phyloP scores from a whole-genome alignment of 1,140 invertebrate genomes.

The Paralvinella palmiformis region DNA sequence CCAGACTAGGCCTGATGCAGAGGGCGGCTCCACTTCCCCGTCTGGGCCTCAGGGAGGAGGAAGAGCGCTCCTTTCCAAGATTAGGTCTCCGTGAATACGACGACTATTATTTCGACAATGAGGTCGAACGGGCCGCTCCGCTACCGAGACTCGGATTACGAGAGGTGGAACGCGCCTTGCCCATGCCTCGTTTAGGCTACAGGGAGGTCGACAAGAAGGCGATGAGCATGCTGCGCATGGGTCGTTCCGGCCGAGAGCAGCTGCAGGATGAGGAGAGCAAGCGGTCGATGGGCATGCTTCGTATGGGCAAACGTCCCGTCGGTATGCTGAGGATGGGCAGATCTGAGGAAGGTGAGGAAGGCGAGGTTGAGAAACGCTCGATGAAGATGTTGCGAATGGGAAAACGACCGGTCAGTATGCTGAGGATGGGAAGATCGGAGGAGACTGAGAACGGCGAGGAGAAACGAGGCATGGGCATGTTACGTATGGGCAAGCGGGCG shows the following conservation, averaged over 20 bases:
- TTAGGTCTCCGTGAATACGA: conserved; percentile 5
- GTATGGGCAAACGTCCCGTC: conserved; percentile 8
- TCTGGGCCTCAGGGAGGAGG: conserved; percentile 2
- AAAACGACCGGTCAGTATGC: conserved; percentile 9
- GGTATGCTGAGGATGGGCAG: conserved; percentile 11
- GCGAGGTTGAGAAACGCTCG: neutral
- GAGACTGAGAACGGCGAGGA: neutral
- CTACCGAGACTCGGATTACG: conserved; percentile 3
- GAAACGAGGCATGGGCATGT: neutral
- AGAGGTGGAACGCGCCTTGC: neutral
- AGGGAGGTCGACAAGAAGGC: neutral
- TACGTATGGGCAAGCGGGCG: neutral
- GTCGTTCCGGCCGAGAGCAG: neutral
- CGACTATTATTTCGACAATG: neutral
- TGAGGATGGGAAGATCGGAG: neutral
- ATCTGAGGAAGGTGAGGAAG: neutral
- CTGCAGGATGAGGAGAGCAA: neutral
- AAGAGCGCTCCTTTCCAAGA: neutral
- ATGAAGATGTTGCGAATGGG: conserved; percentile 16
- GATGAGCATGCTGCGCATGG: conserved; percentile 10
- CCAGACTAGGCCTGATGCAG: conserved; percentile 2
- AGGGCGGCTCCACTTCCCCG: neutral
- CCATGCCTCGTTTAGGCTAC: neutral
- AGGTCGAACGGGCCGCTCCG: neutral
- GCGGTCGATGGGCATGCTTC: neutral